phyloP scores from a whole-genome alignment of 2,888 invertebrate genomes.

The Conistra vaccinii region DNA sequence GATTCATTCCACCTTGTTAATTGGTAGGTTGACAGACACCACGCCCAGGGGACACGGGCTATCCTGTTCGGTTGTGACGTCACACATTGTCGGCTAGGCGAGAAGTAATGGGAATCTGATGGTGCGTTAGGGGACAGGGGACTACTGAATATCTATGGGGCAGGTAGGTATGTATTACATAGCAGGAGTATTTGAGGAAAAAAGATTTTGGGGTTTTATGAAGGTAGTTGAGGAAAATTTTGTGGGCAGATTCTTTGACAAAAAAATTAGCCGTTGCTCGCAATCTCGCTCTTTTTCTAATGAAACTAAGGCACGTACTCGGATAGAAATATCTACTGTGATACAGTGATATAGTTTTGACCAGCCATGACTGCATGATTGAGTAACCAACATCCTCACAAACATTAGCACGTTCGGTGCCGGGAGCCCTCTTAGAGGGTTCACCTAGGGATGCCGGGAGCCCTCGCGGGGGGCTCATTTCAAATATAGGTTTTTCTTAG shows the following conservation, averaged over 20 bases:
- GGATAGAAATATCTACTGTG: too few relatives aligned
- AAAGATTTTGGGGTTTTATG: conserved; percentile 25
- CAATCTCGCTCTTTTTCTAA: neutral
- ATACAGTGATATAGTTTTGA: too few relatives aligned
- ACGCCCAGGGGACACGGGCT: conserved; percentile 42
- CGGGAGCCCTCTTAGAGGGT: too few relatives aligned
- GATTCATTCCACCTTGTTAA: conserved; percentile 24
- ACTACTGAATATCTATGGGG: conserved; percentile 41
- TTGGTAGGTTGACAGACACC: conserved; percentile 39
- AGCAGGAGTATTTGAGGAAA: neutral
- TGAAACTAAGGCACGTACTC: too few relatives aligned
- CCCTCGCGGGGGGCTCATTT: too few relatives aligned
- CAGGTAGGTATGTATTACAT: conserved; percentile 46
- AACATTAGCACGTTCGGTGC: too few relatives aligned
- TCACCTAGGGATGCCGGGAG: too few relatives aligned
- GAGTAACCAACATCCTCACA: neutral
- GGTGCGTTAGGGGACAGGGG: conserved; percentile 44
- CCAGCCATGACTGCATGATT: neutral
- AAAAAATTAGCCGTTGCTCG: neutral
- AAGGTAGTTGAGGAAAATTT: conserved; percentile 8
- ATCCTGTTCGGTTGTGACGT: conserved; percentile 27
- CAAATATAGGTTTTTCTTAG: too few relatives aligned
- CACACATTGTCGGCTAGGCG: conserved; percentile 28
- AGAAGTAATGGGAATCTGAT: conserved; percentile 43
- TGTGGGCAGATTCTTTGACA: neutral